Evolutionary conservation across 2,797 vertebrate genomes (phyloP), one percentile per base, ranked within the genome.

Genomic region (Ctenochaetus hawaiiensis): DNA sequence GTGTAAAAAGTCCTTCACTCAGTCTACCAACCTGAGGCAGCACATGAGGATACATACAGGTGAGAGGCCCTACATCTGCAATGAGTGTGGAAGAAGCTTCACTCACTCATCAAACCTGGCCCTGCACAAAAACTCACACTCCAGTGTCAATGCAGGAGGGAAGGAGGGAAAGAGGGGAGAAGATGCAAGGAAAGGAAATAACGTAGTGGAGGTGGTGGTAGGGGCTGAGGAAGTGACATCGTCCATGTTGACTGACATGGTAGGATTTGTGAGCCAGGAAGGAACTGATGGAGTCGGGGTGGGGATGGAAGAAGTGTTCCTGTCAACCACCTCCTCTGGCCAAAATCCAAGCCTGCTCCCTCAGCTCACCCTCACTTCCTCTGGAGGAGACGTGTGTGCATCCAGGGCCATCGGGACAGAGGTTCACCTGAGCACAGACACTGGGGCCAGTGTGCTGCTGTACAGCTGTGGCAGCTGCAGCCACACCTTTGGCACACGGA

Each of bases 1-100:
- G 78, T 98, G 97, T 23, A 95, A 94, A 83, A 96, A 97, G 66
- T 96, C 97, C 54, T 98, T 98, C 87, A 97, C 97, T n/a, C 97
- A 98, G 91, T 97, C 97, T 0, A 97, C 97, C 8, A 97, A 98
- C 91, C 93, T 98, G 81, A 94, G 97, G 82, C 97, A 97, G 87
- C 97, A 98, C 90, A 96, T 97, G 94, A 94, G 97, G 74, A 97
- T 97, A 66, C 97, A 98, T 77, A 97, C 97, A 0, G 97, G 97
- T 0, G 97, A 99, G 91, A 93, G 96, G 80, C 97, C 97, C 8
- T 98, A 98, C 78, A 75, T 95, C n/a, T 99, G 97, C 77, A 54
- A 90, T 0, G 96, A 97, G 62, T 98, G 97, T 67, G 96, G 96
- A 62, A 96, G 97, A 67, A 96, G 95, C 86, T 99, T 99, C 91